Evolutionary conservation across 2,888 invertebrate species (phyloP).

Genomic region (Aporophyla nigra): DNA sequence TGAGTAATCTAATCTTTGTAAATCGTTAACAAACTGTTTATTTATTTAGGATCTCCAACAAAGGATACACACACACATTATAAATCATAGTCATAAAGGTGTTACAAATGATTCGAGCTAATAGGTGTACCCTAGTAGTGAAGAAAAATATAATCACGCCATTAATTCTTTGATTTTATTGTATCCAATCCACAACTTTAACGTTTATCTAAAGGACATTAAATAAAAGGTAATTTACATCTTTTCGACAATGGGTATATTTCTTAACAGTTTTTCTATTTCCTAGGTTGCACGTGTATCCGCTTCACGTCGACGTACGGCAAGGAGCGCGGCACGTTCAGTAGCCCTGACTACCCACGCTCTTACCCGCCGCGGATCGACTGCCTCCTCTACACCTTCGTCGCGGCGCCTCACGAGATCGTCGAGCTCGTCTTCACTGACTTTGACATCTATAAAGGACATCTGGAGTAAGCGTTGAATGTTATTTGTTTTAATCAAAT

Average conservation of each 20-base stretch:
- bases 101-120: neutral
- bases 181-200: neutral
- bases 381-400: conserved; percentile 96
- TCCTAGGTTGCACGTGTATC: conserved; percentile 95
- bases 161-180: neutral
- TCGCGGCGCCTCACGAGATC: conserved; percentile 95
- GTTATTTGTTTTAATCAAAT: neutral
- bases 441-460: conserved; percentile 94
- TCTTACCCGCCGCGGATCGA: conserved; percentile 94
- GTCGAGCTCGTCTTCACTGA: conserved; percentile 95
- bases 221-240: neutral
- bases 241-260: neutral
- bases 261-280: conserved; percentile 17
- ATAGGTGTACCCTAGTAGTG: neutral
- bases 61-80: too few relatives aligned
- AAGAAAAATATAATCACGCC: neutral
- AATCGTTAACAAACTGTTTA: too few relatives aligned
- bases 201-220: neutral
- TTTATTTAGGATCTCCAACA: too few relatives aligned
- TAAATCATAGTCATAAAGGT: too few relatives aligned
- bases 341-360: conserved; percentile 96
- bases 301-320: conserved; percentile 95
- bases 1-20: too few relatives aligned
- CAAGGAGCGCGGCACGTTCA: conserved; percentile 95
- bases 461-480: conserved; percentile 92